A percentile compares a stretch with the other conserved stretches of the same genome.
Evolutionary conservation across 2,113 vertebrate species (phyloP).

Genomic region (Dicaeum eximium): DNA sequence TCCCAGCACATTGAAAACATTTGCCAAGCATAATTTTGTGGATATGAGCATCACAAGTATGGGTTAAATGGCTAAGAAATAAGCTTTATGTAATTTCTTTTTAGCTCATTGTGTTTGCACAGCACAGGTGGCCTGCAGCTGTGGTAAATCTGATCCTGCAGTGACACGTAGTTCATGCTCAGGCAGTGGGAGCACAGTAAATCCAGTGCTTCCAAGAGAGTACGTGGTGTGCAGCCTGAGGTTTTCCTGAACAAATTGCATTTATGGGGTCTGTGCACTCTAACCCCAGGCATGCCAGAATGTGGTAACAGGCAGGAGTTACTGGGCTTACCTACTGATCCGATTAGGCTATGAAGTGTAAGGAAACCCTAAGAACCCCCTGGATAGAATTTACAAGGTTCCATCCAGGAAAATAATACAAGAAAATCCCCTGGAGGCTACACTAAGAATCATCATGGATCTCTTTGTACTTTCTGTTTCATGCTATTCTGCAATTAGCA

Average conservation of each 20-base stretch:
- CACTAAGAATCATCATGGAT: not conserved
- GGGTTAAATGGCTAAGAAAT: not conserved
- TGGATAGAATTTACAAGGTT: not conserved
- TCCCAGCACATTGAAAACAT: not conserved
- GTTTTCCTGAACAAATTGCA: not conserved
- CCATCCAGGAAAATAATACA: not conserved
- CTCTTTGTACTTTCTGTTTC: not conserved
- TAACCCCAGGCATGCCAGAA: not conserved
- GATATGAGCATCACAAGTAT: not conserved
- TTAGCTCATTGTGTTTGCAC: not conserved
- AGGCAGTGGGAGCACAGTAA: not conserved
- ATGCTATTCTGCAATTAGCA: not conserved
- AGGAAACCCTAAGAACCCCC: not conserved
- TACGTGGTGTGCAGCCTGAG: not conserved
- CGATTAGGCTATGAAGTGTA: not conserved
- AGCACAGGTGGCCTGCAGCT: conserved; percentile 44
- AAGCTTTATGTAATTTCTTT: not conserved
- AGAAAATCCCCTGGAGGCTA: not conserved
- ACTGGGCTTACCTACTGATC: not conserved
- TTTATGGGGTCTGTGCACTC: not conserved
- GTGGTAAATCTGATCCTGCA: conserved; percentile 14
- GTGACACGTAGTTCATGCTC: not conserved
- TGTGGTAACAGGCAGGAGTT: not conserved
- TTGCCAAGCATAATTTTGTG: not conserved
- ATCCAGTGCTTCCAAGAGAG: not conserved